Conservation (phyloP, 2,797 vertebrate genomes). For the Anolis apletophallus region DNA sequence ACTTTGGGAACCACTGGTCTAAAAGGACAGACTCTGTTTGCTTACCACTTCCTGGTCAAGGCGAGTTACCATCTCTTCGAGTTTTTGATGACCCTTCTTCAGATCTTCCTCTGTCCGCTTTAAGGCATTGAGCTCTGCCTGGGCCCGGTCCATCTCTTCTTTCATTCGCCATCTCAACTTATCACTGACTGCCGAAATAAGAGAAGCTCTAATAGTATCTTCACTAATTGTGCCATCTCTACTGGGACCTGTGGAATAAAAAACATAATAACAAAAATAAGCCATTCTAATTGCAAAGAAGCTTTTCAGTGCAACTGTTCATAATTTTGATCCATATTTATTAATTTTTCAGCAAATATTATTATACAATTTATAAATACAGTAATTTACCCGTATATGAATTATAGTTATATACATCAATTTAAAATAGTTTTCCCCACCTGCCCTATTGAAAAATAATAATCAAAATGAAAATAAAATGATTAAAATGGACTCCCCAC, state of each 20-base stretch:
- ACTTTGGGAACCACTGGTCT: too few species aligned
- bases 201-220: constrained; percentile 96
- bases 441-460: too few species aligned
- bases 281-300: neutral
- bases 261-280: neutral
- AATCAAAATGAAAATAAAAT: too few species aligned
- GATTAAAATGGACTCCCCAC: too few species aligned
- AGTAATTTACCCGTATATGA: too few species aligned
- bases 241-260: constrained; percentile 83
- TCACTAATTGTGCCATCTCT: constrained; percentile 96
- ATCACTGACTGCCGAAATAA: constrained; percentile 97
- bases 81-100: constrained; percentile 97
- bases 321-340: too few species aligned
- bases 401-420: too few species aligned
- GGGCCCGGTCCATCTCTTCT: constrained; percentile 98
- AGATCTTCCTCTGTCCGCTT: constrained; percentile 97
- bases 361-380: too few species aligned
- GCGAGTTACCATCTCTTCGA: constrained; percentile 96
- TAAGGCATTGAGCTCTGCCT: constrained; percentile 95
- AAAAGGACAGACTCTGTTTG: neutral
- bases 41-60: constrained; percentile 98
- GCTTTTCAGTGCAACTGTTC: neutral
- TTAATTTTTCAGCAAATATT: too few species aligned
- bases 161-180: constrained; percentile 99
- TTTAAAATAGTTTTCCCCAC: too few species aligned